A percentile compares a stretch with the other conserved stretches of the same genome.
phyloP scores from a whole-genome alignment of 2,113 vertebrate genomes.

The Aphyosemion australe region DNA sequence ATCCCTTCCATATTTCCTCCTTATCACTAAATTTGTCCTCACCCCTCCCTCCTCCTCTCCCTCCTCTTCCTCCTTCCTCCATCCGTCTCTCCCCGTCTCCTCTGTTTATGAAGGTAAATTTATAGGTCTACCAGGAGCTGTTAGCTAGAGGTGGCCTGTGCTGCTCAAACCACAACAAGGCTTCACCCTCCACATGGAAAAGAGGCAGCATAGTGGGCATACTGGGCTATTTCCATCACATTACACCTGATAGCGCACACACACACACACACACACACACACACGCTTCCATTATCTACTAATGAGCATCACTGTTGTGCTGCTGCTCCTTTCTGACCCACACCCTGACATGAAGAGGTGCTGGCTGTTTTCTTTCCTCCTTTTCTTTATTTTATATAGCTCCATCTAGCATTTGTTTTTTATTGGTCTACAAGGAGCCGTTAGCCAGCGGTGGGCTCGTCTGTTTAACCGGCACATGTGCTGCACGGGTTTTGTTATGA shows the following conservation, averaged over 20 bases:
- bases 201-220: slow-evolving; percentile 52
- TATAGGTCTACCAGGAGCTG: slow-evolving; percentile 78
- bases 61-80: slow-evolving; percentile 55
- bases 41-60: slow-evolving; percentile 12
- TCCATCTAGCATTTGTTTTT: slow-evolving; percentile 75
- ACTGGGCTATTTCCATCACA: slow-evolving; percentile 58
- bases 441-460: slow-evolving; percentile 68
- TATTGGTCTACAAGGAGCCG: slow-evolving; percentile 77
- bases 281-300: slow-evolving; percentile 66
- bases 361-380: slow-evolving; percentile 6
- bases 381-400: slow-evolving; percentile 58
- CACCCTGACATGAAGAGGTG: slow-evolving; percentile 45
- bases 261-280: slow-evolving; percentile 36
- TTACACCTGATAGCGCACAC: slow-evolving; percentile 37
- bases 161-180: slow-evolving; percentile 75
- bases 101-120: slow-evolving; percentile 83
- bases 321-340: slow-evolving; percentile 24
- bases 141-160: slow-evolving; percentile 77
- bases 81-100: slow-evolving; percentile 47
- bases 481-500: slow-evolving; percentile 49
- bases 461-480: slow-evolving; percentile 70
- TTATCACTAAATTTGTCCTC: slow-evolving; percentile 2
- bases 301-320: slow-evolving; percentile 61
- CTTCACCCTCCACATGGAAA: slow-evolving; percentile 60
- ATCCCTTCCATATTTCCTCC: not conserved